A percentile compares a stretch with the other conserved stretches of the same genome.
phyloP scores from a whole-genome alignment of 2,113 vertebrate species.

The Oenanthe melanoleuca region DNA sequence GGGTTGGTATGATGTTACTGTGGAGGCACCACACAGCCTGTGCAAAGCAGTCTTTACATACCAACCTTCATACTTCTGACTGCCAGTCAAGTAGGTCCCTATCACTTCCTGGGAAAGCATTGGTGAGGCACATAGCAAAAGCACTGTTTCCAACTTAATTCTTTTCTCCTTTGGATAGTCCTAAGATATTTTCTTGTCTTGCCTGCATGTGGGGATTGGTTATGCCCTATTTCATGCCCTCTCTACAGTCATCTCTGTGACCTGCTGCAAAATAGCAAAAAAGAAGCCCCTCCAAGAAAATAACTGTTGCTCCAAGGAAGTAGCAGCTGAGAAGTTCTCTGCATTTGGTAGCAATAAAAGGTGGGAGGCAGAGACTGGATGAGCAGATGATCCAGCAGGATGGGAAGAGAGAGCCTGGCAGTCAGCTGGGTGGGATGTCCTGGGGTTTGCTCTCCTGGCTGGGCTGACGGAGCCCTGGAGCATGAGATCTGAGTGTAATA shows the following conservation, averaged over 20 bases:
- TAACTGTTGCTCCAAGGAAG: background rate
- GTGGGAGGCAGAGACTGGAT: background rate
- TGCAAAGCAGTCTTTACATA: background rate
- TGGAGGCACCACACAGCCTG: background rate
- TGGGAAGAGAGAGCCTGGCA: background rate
- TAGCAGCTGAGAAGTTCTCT: background rate
- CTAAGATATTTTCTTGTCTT: background rate
- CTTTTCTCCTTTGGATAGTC: background rate
- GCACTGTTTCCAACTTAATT: background rate
- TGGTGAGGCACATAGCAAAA: background rate
- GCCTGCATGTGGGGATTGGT: background rate
- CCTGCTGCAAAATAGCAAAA: background rate
- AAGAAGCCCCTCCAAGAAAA: background rate
- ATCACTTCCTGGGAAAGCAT: background rate
- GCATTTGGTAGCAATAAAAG: background rate
- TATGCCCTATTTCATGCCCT: background rate
- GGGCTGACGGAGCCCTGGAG: background rate
- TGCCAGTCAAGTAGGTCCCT: background rate
- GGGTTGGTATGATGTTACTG: constrained; percentile 4
- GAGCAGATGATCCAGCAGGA: background rate
- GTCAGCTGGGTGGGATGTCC: background rate
- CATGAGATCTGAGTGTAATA: background rate
- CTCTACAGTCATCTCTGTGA: background rate
- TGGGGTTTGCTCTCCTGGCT: background rate
- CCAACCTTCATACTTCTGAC: background rate